These are phyloP conservation scores for Ifrita kowaldi DNA, from an alignment of 2,113 vertebrate species.

Conservation along the genomic window DNA sequence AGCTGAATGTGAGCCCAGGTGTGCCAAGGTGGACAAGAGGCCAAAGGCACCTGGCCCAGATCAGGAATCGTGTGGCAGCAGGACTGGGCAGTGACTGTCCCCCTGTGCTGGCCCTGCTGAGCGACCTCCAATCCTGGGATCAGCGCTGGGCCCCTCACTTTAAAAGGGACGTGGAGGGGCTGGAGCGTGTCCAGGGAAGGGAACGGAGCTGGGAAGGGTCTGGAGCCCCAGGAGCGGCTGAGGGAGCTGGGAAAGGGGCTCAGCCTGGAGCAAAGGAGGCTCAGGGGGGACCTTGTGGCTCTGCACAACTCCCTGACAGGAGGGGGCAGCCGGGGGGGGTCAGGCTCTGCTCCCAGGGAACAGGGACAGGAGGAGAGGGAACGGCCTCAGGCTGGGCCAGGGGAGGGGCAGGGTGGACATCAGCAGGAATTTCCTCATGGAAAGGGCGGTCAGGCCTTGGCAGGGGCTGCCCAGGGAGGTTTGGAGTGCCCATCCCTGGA, in stretches of 20 bases:
- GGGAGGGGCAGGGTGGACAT: not conserved
- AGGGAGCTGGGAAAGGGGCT: not conserved
- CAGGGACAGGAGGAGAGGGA: not conserved
- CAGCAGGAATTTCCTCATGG: not conserved
- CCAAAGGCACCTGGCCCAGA: not conserved
- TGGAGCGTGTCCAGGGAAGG: not conserved
- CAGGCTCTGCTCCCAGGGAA: no score
- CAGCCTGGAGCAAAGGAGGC: not conserved
- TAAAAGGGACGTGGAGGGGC: not conserved
- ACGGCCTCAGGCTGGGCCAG: not conserved
- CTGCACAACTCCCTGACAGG: not conserved
- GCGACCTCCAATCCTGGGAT: not conserved
- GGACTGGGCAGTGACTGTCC: not conserved
- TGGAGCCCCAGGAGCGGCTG: not conserved
- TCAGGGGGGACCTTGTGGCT: not conserved
- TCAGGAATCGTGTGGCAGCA: not conserved
- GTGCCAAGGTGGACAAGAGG: not conserved
- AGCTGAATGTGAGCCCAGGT: accelerated
- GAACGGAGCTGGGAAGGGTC: not conserved
- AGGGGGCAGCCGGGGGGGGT: no score
- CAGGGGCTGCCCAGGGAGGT: not conserved
- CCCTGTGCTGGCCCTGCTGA: not conserved
- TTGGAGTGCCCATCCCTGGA: not conserved
- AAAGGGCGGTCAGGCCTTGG: no score
- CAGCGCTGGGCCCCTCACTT: no score